Conservation (phyloP, 2,888 invertebrate species). For the Netelia inedita region DNA sequence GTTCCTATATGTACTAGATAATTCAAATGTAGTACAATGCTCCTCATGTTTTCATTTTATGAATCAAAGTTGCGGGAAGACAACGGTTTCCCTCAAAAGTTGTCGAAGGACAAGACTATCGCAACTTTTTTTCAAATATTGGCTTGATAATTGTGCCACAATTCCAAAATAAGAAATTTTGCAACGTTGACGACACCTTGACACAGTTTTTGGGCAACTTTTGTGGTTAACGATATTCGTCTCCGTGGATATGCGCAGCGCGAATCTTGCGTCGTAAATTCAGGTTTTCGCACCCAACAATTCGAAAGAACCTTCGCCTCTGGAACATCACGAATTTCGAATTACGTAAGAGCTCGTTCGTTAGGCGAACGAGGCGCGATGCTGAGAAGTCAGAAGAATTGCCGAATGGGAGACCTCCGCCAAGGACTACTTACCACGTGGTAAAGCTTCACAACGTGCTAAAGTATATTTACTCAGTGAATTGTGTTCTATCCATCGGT, state of each 20-base stretch:
- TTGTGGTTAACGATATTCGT: background rate
- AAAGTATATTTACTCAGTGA: background rate
- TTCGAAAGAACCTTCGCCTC: background rate
- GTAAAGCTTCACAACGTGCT: background rate
- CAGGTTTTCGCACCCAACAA: background rate
- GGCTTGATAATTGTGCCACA: no score
- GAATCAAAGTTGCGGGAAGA: no score
- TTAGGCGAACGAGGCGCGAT: background rate
- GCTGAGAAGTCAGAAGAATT: no score
- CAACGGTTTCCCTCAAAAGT: no score
- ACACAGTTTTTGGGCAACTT: background rate
- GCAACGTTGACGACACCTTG: no score
- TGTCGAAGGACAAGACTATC: no score
- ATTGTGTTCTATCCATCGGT: constrained; percentile 48
- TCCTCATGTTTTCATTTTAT: background rate
- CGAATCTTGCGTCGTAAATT: constrained; percentile 2
- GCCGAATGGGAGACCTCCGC: no score
- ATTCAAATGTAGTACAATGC: background rate
- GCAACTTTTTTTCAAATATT: no score
- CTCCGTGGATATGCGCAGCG: background rate
- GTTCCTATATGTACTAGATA: background rate
- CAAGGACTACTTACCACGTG: no score
- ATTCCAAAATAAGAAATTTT: no score
- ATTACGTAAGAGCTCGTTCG: background rate
- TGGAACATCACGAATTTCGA: background rate